phyloP scores from a whole-genome alignment of 2,888 invertebrate species.

The Ectemnius lituratus region DNA sequence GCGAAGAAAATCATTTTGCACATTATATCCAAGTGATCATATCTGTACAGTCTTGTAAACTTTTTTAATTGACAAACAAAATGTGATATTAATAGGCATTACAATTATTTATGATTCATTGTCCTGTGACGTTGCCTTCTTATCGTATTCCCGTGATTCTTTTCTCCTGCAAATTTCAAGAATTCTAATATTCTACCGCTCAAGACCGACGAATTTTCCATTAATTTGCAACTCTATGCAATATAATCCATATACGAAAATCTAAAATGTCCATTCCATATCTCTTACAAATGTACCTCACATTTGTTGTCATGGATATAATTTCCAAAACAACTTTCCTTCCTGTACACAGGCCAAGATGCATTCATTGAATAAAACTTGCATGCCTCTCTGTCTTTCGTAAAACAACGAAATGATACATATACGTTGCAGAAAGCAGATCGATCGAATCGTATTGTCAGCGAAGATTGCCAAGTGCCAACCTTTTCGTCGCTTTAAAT shows the following conservation, averaged over 20 bases:
- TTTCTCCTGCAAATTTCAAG: not conserved
- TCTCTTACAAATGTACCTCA: not conserved
- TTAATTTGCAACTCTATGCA: not conserved
- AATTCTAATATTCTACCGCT: not conserved
- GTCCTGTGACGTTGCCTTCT: conserved; percentile 14
- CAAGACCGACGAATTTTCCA: not conserved
- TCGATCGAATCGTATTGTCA: conserved; percentile 37
- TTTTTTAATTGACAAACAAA: conserved; percentile 40
- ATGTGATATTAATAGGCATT: conserved; percentile 37
- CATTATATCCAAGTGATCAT: conserved; percentile 42
- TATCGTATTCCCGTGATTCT: conserved; percentile 26
- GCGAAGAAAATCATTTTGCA: conserved; percentile 51
- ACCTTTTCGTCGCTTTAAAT: conserved; percentile 19
- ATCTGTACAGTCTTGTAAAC: conserved; percentile 50
- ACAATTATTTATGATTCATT: conserved; percentile 24
- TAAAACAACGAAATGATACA: conserved; percentile 34
- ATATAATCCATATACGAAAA: not conserved
- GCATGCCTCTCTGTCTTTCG: conserved; percentile 21
- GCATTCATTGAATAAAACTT: conserved; percentile 25
- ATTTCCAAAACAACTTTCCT: conserved; percentile 42
- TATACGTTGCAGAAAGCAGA: conserved; percentile 31
- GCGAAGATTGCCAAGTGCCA: conserved; percentile 30
- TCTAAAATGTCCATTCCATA: not conserved
- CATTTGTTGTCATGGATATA: conserved; percentile 31
- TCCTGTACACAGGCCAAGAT: conserved; percentile 34